A percentile compares a stretch with the other conserved stretches of the same genome.
phyloP scores from a whole-genome alignment of 2,113 vertebrate species.

The Anoura caudifer region DNA sequence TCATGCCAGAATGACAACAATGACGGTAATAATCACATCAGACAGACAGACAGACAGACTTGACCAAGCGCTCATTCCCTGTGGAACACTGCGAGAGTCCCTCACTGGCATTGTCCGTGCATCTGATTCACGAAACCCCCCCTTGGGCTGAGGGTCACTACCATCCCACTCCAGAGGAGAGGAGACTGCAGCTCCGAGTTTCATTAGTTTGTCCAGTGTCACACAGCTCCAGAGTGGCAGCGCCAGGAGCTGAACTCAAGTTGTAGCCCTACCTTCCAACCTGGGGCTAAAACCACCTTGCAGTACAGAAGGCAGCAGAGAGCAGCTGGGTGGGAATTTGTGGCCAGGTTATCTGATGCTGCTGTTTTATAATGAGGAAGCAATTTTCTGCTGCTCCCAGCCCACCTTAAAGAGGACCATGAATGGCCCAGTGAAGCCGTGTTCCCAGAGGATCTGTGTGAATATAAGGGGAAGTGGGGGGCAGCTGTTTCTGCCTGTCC shows the following conservation, averaged over 20 bases:
- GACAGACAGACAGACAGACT: fast-evolving
- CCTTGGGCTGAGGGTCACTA: not conserved
- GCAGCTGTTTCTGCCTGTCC: not conserved
- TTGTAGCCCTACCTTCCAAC: no score
- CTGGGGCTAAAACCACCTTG: not conserved
- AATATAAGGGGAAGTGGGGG: not conserved
- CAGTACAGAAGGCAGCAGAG: not conserved
- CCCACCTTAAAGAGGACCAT: not conserved
- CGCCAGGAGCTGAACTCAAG: fast-evolving
- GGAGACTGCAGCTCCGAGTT: not conserved
- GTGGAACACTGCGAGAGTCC: fast-evolving
- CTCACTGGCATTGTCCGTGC: fast-evolving
- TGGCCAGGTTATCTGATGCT: not conserved
- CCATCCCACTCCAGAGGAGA: not conserved
- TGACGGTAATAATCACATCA: fast-evolving
- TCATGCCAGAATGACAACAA: not conserved
- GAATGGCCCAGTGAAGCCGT: not conserved
- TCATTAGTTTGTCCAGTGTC: not conserved
- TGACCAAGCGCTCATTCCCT: not conserved
- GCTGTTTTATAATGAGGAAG: not conserved
- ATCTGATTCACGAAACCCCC: not conserved
- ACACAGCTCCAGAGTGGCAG: not conserved
- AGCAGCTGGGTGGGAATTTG: not conserved
- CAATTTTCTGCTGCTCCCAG: not conserved
- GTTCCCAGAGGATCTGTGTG: not conserved